Conservation (phyloP, 35 echinoderm and acorn worm species). For the Strongylocentrotus purpuratus region DNA sequence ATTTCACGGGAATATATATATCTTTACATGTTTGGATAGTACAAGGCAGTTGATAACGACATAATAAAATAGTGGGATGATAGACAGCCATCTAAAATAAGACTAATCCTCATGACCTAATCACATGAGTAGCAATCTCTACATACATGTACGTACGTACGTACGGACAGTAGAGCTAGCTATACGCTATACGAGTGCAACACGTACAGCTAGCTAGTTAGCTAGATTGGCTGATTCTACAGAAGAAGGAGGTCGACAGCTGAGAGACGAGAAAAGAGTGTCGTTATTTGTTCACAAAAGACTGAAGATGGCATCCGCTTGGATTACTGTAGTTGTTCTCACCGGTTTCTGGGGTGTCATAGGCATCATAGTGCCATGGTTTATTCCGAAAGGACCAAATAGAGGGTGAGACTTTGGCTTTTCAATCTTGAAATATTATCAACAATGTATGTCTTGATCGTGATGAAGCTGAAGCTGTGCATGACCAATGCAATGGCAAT, state of each 20-base stretch:
- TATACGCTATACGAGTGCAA: no score
- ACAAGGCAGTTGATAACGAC: no score
- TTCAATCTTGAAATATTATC: not conserved
- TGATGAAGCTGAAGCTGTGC: no score
- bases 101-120: not conserved
- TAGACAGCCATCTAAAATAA: not conserved
- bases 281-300: not conserved
- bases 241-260: no score
- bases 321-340: conserved; percentile 37
- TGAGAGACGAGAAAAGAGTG: no score
- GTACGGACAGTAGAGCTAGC: no score
- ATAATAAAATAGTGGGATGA: not conserved
- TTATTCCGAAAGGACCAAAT: conserved; percentile 42
- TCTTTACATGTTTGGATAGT: not conserved
- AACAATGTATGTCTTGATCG: no score
- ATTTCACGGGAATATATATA: not conserved
- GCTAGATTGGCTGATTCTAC: no score
- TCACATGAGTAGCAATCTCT: not conserved
- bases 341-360: conserved; percentile 42
- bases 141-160: not conserved
- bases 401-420: not conserved
- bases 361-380: conserved; percentile 28
- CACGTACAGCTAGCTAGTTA: no score
- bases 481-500: not conserved
- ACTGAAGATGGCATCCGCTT: conserved; percentile 22